Evolutionary conservation across 2,113 vertebrate genomes (phyloP).

Genomic region (Octodon degus): DNA sequence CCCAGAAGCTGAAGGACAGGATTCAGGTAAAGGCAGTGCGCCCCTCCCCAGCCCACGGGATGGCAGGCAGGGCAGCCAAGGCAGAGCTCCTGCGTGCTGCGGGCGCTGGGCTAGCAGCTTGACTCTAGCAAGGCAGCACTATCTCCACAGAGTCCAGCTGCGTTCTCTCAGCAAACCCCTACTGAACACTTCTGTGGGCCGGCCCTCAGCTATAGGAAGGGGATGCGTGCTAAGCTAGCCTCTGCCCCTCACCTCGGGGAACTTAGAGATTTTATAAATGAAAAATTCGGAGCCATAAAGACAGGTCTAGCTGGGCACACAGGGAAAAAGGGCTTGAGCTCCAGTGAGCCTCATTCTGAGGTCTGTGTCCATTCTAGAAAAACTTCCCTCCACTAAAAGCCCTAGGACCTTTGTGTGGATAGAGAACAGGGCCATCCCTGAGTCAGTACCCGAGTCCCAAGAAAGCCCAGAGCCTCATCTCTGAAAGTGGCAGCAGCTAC

Average conservation of each 20-base stretch:
- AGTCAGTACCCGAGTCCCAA: not conserved
- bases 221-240: not conserved
- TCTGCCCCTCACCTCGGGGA: not conserved
- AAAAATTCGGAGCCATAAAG: not conserved
- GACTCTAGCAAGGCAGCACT: not conserved
- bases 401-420: not conserved
- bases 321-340: not conserved
- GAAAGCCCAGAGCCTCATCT: not conserved
- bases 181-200: not conserved
- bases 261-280: not conserved
- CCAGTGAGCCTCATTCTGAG: not conserved
- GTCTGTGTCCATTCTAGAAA: not conserved
- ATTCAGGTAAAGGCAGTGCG: constrained; percentile 89
- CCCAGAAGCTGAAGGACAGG: constrained; percentile 92
- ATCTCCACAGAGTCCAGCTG: not conserved
- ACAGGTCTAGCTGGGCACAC: not conserved
- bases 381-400: not conserved
- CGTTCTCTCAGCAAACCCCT: not conserved
- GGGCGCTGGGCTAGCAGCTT: not conserved
- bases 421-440: not conserved
- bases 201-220: not conserved
- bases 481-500: not conserved
- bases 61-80: not conserved
- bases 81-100: not conserved
- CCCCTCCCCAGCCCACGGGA: rapidly evolving